Base-by-base conservation (phyloP, 2,888 invertebrate species). In the Cataglyphis livida region DNA sequence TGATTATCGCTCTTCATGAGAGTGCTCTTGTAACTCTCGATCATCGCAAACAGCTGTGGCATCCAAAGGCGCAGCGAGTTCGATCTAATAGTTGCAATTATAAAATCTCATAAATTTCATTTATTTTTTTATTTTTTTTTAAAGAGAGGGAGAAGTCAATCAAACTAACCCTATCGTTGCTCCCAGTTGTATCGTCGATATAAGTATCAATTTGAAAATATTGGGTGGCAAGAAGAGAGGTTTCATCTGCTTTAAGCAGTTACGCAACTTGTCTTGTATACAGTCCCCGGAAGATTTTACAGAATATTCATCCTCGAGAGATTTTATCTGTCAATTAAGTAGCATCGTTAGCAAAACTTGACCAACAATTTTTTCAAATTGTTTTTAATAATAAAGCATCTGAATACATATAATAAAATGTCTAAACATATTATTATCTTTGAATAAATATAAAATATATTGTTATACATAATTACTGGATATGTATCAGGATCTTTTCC, bases 31-130 rank as follows among this genome's bases (percentile, higher is more conserved):
- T 94, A 91, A 66, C 95, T 95, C 18, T 93, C 92, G 64, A 97
- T 96, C 93, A 97, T 97, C 62, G 97, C 96, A 88, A 98, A 98
- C 18, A 98, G 95, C 93, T 98, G 98, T 0, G 98, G 98, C 92
- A 98, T 96, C 98, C 98, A 98, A 48, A 98, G 95, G 71, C 98
- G 96, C 48, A 98, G 95, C 0, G 98, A 98, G 92, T 98, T 98
- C 88, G 97, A 96, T 38, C 97, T 97, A 94, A 94, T 32, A 18
- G 3, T 38, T 44, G 15, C 25, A 51, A 74, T 62, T 3, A 10
- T 9, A 15, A n/a, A 78, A 1, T 65, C 15, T 74, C 6, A 0
- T 18, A 48, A 64, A 9, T 18, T 21, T 3, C 1, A 7, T 38
- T 54, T 12, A 35, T n/a, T 65, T 21, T 21, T 21, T 21, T 21